A percentile compares a stretch with the other conserved stretches of the same genome.
Evolutionary conservation across 2,888 invertebrate genomes (phyloP).

Genomic region (Didymodactylos carnosus): DNA sequence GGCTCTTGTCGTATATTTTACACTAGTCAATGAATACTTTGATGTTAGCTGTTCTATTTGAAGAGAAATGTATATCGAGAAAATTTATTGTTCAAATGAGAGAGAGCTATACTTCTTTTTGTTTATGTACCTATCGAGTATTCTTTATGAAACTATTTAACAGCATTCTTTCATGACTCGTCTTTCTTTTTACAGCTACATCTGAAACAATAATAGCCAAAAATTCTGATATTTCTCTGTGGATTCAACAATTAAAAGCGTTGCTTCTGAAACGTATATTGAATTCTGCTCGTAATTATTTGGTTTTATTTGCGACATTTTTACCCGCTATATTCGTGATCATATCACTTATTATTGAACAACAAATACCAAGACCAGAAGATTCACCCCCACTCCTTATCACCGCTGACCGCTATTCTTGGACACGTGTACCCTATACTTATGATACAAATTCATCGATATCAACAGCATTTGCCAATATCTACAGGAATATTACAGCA

Average conservation of each 20-base stretch:
- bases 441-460: not conserved
- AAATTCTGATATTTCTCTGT: not conserved
- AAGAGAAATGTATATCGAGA: no score
- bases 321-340: slow-evolving; percentile 49
- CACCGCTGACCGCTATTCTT: not conserved
- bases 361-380: slow-evolving; percentile 35
- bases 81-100: no score
- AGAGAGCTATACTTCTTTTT: no score
- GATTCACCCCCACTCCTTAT: slow-evolving; percentile 40
- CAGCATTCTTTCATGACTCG: no score
- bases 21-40: no score
- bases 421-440: slow-evolving; percentile 1
- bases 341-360: slow-evolving; percentile 44
- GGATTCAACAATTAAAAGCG: slow-evolving; percentile 44
- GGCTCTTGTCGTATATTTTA: no score
- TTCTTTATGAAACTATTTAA: no score
- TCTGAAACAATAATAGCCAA: not conserved
- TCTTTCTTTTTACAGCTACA: no score
- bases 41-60: no score
- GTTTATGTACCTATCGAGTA: no score
- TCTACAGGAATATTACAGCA: not conserved
- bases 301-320: slow-evolving; percentile 38
- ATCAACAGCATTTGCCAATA: not conserved
- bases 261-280: slow-evolving; percentile 48
- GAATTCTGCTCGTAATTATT: slow-evolving; percentile 47